Percentiles rank a stretch among this genome's conserved stretches.
Conservation (phyloP, 2,888 invertebrate genomes). For the Eretmocerus hayati region DNA sequence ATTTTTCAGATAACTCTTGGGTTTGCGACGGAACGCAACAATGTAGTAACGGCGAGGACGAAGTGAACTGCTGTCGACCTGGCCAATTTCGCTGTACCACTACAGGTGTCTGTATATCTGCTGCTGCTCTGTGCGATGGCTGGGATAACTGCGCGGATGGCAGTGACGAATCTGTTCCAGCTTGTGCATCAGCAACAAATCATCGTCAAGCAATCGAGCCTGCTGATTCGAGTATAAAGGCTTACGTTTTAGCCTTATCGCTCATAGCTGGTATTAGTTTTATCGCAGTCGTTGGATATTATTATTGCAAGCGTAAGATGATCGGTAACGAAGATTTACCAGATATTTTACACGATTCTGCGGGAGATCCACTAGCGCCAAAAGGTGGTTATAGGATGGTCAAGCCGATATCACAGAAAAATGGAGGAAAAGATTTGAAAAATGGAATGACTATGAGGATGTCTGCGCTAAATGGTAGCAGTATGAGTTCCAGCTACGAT, state of each 20-base stretch:
- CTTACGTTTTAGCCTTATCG: constrained; percentile 54
- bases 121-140: constrained; percentile 66
- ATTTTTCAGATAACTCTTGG: constrained; percentile 42
- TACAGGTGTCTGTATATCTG: constrained; percentile 65
- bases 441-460: constrained; percentile 53
- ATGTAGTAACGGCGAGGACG: constrained; percentile 64
- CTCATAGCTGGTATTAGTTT: constrained; percentile 53
- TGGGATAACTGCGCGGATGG: constrained; percentile 74
- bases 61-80: constrained; percentile 60
- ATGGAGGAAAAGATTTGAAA: constrained; percentile 37
- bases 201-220: constrained; percentile 44
- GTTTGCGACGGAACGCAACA: constrained; percentile 61
- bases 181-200: constrained; percentile 50
- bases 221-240: constrained; percentile 42
- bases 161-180: constrained; percentile 65
- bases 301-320: constrained; percentile 52
- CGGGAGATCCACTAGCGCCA: constrained; percentile 61
- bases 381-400: constrained; percentile 44
- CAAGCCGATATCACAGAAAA: constrained; percentile 43
- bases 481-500: constrained; percentile 60
- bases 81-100: constrained; percentile 65
- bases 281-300: constrained; percentile 50
- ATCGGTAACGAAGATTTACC: constrained; percentile 48
- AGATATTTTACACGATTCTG: constrained; percentile 56
- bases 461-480: constrained; percentile 59